phyloP scores from a whole-genome alignment of 2,113 vertebrate genomes.

The Pachycephala philippinensis region DNA sequence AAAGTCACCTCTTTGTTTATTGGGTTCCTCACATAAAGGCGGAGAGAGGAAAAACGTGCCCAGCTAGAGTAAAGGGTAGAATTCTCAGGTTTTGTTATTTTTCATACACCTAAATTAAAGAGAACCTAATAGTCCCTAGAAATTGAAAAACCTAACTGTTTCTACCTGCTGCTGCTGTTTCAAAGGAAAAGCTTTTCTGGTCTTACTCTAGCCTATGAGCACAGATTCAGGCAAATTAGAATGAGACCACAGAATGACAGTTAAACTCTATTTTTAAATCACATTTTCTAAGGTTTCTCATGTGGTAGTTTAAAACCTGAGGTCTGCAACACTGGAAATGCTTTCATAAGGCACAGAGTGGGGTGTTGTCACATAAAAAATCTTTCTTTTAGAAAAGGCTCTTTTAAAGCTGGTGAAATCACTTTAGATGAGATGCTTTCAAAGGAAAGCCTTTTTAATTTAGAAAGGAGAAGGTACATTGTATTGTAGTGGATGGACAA shows the following conservation, averaged over 20 bases:
- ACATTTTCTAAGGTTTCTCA: background rate
- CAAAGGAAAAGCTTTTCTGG: background rate
- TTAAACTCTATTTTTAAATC: background rate
- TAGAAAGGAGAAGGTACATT: background rate
- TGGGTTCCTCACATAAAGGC: background rate
- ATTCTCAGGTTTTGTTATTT: background rate
- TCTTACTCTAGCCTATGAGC: background rate
- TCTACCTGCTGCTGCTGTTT: background rate
- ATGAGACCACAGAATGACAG: background rate
- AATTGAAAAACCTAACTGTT: background rate
- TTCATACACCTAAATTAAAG: background rate
- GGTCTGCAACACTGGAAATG: background rate
- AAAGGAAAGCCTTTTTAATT: background rate
- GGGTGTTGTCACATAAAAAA: background rate
- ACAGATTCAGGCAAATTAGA: background rate
- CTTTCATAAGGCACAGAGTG: background rate
- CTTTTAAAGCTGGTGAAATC: background rate
- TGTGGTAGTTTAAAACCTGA: background rate
- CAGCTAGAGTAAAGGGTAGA: background rate
- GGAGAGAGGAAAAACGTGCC: background rate
- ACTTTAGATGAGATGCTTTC: background rate
- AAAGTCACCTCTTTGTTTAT: background rate
- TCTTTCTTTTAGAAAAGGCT: background rate
- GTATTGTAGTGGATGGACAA: background rate
- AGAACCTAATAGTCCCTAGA: background rate